phyloP scores from a whole-genome alignment of 2,888 invertebrate species.

The Idaea aversata region DNA sequence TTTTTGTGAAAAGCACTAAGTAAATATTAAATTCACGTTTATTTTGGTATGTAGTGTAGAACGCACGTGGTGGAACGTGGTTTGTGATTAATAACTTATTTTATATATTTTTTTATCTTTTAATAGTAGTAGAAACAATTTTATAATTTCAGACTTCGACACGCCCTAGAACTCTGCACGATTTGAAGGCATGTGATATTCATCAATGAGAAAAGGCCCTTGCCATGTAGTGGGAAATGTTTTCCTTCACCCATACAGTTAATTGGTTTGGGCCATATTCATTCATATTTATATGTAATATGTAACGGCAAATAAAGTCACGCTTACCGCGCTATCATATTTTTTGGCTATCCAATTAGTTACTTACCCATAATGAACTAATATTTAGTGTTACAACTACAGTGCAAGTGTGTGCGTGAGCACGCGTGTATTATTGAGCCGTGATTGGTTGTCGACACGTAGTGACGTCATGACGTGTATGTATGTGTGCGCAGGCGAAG shows the following conservation, averaged over 20 bases:
- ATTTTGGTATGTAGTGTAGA: not conserved
- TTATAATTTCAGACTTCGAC: too few relatives aligned
- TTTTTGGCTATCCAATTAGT: not conserved
- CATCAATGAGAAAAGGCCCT: too few relatives aligned
- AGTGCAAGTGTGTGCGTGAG: not conserved
- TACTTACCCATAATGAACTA: not conserved
- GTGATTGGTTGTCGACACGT: constrained; percentile 11
- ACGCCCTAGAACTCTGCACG: too few relatives aligned
- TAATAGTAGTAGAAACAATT: too few relatives aligned
- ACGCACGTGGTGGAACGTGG: not conserved
- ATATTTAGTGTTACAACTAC: not conserved
- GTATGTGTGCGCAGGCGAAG: constrained; percentile 43
- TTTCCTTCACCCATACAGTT: too few relatives aligned
- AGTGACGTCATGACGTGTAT: not conserved
- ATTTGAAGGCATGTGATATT: too few relatives aligned
- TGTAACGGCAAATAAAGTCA: not conserved
- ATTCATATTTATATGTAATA: not conserved
- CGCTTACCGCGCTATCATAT: not conserved
- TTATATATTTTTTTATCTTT: not conserved
- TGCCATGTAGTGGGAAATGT: too few relatives aligned
- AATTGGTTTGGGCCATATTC: not conserved
- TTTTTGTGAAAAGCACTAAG: not conserved
- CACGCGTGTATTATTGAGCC: not conserved
- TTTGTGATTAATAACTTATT: constrained; percentile 4
- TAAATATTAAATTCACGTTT: not conserved